Evolutionary conservation across 2,113 vertebrate species (phyloP).

Genomic region (Pontoporia blainvillei): DNA sequence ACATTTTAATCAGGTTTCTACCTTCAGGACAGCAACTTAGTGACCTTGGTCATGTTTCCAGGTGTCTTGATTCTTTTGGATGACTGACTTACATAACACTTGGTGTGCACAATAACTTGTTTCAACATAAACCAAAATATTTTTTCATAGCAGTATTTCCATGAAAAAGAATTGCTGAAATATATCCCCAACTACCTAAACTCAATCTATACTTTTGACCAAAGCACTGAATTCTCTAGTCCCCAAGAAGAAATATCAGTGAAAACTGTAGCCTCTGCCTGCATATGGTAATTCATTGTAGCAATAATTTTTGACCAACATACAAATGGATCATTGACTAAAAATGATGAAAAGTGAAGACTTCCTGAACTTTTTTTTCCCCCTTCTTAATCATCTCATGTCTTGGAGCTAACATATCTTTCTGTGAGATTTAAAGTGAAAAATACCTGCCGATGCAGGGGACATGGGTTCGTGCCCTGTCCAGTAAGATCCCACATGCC

Average conservation of each 20-base stretch:
- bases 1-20: not conserved
- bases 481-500: too few species aligned
- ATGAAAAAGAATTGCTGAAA: conserved; percentile 39
- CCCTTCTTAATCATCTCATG: not conserved
- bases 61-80: not conserved
- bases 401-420: conserved; percentile 27
- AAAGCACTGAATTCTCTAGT: not conserved
- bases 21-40: not conserved
- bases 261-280: not conserved
- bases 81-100: not conserved
- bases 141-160: not conserved
- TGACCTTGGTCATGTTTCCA: not conserved
- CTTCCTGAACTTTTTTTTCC: not conserved
- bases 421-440: conserved; percentile 41
- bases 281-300: conserved; percentile 23
- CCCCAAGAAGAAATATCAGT: not conserved
- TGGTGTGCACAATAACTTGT: not conserved
- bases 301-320: not conserved
- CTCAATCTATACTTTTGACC: not conserved
- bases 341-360: conserved; percentile 33
- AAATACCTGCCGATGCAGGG: not conserved
- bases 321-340: conserved; percentile 51
- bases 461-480: too few species aligned
- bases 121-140: not conserved
- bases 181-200: not conserved